Evolutionary conservation across 2,113 vertebrate species (phyloP), one percentile per base, ranked within the genome.

Genomic region (Tenebrosternarchus preto): DNA sequence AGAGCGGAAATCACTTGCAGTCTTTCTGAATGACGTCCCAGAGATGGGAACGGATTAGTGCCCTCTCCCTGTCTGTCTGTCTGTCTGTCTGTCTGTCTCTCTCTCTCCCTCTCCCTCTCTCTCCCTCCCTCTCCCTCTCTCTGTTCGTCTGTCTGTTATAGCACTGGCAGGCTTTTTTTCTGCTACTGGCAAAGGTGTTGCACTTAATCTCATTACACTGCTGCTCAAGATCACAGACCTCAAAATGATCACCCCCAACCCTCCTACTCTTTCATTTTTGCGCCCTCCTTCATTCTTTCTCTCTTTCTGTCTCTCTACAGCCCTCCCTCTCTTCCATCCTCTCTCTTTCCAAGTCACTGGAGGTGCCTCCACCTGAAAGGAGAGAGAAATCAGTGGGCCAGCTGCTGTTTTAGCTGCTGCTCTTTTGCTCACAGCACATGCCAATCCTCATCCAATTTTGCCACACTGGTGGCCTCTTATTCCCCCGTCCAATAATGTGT

Each of bases 401-500:
- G 94, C 95, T 95, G 95, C 93, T 94, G 90, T 93, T 95, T 93
- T 81, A 80, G 83, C 74, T 59, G 84, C 78, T 74, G 43, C 73
- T 91, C 86, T 74, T n/a, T 12, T 91, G 91, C 93, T 93, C 92
- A 87, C 93, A 79, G 91, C 92, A 93, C 95, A 95, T 92, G 94
- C 93, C 94, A 95, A 94, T 95, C 89, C 90, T 91, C 92, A 95
- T 95, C 94, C 94, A 95, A 95, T 95, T 95, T 94, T 89, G 73
- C 94, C 91, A 92, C 87, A 92, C 93, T 90, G 94, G 94, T 96
- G 95, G 95, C 93, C 94, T 92, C 93, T 92, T 95, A 95, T 95
- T 96, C 95, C 95, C 95, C 93, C 92, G 93, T 94, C 94, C 95
- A 95, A 96, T 96, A 96, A 96, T 94, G 95, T 93, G 95, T 95